Evolutionary conservation across 2,888 invertebrate species (phyloP).

Genomic region (Andrena haemorrhoa): DNA sequence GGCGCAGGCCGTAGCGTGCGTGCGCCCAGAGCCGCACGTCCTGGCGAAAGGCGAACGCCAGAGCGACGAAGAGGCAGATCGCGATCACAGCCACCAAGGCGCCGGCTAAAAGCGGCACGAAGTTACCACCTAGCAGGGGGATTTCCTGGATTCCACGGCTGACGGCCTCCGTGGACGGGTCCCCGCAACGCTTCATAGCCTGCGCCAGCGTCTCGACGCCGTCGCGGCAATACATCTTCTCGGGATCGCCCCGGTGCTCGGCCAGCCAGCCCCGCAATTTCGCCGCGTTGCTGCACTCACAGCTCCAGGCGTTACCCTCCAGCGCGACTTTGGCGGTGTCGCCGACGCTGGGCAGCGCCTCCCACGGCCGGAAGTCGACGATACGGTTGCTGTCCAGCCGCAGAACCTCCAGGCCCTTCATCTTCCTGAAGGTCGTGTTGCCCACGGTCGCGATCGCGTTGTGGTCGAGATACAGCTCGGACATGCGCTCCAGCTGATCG

Average conservation of each 20-base stretch:
- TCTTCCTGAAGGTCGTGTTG: constrained; percentile 91
- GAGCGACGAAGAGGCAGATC: constrained; percentile 89
- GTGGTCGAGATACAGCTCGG: constrained; percentile 91
- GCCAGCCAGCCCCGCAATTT: constrained; percentile 90
- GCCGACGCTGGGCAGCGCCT: constrained; percentile 86
- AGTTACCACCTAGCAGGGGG: constrained; percentile 89
- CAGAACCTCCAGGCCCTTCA: constrained; percentile 90
- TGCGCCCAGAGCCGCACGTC: constrained; percentile 93
- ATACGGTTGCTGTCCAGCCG: constrained; percentile 92
- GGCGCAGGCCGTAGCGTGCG: constrained; percentile 91
- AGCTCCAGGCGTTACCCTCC: constrained; percentile 93
- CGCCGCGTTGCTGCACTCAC: constrained; percentile 91
- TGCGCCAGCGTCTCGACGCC: constrained; percentile 86
- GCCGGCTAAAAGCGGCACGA: constrained; percentile 91
- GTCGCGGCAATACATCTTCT: constrained; percentile 90
- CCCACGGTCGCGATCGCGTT: constrained; percentile 91
- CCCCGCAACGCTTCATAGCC: constrained; percentile 87
- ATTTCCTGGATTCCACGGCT: constrained; percentile 88
- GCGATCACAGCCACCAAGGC: constrained; percentile 90
- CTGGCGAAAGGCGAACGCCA: constrained; percentile 91
- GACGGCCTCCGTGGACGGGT: constrained; percentile 89
- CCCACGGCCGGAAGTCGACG: constrained; percentile 91
- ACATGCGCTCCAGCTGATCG: constrained; percentile 90
- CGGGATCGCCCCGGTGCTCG: constrained; percentile 89
- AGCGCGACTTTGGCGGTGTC: constrained; percentile 89